These are phyloP conservation scores for Hypotaenidia philippensis DNA, from an alignment of 2,797 vertebrate species.

Conservation along the genomic window DNA sequence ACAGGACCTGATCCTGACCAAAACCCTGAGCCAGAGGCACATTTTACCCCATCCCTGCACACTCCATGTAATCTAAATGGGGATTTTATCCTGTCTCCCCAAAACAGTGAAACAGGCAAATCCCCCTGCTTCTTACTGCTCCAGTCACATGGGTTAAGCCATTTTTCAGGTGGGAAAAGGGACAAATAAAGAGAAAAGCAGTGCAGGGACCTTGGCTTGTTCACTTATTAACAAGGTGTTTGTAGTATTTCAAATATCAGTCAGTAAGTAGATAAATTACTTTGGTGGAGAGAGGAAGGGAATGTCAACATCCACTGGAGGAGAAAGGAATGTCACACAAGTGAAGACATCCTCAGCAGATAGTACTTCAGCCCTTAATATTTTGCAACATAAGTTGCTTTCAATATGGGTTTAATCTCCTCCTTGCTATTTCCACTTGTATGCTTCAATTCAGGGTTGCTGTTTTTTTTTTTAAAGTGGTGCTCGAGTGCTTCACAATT, in stretches of 20 bases:
- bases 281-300: neutral
- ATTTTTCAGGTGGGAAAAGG: neutral
- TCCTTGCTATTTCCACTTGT: neutral
- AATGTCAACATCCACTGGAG: neutral
- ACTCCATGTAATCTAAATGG: rapidly evolving
- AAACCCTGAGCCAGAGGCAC: neutral
- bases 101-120: neutral
- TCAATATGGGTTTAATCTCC: neutral
- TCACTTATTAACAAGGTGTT: neutral
- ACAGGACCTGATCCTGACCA: neutral
- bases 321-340: neutral
- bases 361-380: neutral
- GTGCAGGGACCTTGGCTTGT: neutral
- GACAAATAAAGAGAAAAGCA: neutral
- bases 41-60: neutral
- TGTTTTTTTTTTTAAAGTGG: neutral
- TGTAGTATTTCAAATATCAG: neutral
- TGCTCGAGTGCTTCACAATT: neutral
- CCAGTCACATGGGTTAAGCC: neutral
- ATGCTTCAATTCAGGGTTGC: neutral
- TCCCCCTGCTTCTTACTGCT: neutral
- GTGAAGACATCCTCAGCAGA: neutral
- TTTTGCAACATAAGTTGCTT: neutral
- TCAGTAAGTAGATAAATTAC: neutral
- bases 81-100: neutral